Conservation (phyloP, 2,113 vertebrate species). For the Pelmatolapia mariae region DNA sequence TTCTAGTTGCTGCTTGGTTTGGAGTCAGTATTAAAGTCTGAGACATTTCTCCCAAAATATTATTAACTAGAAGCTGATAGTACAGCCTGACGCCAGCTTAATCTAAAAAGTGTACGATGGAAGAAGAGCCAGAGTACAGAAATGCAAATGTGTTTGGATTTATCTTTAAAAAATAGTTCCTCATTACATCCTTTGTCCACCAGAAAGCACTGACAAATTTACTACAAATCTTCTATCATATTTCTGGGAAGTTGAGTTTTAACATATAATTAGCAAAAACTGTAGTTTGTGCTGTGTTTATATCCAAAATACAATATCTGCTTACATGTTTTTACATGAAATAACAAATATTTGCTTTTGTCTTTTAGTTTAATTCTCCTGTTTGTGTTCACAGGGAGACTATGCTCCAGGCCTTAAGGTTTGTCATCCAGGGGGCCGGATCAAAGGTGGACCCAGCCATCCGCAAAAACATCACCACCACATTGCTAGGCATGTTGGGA, state of each 20-base stretch:
- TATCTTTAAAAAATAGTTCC: background rate
- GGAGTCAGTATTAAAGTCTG: background rate
- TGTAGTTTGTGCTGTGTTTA: background rate
- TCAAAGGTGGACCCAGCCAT: conserved; percentile 89
- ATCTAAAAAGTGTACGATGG: background rate
- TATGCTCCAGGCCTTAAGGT: conserved; percentile 93
- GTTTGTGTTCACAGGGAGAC: conserved; percentile 79
- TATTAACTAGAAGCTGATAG: background rate
- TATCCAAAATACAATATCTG: background rate
- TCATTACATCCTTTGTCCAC: background rate
- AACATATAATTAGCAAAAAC: background rate
- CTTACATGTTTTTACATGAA: background rate
- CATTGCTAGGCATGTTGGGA: conserved; percentile 93
- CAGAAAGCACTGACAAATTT: background rate
- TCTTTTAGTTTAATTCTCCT: background rate
- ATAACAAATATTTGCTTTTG: background rate
- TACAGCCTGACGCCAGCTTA: too few relatives aligned
- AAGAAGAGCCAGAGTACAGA: background rate
- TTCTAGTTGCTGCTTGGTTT: background rate
- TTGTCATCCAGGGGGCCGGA: conserved; percentile 92
- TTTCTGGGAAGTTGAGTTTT: background rate
- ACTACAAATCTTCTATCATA: background rate
- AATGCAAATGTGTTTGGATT: background rate
- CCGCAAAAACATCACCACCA: conserved; percentile 83
- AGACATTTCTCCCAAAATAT: background rate